Percentiles rank a stretch among this genome's conserved stretches.
Evolutionary conservation across 2,113 vertebrate genomes (phyloP).

Genomic region (Aptenodytes forsteri): DNA sequence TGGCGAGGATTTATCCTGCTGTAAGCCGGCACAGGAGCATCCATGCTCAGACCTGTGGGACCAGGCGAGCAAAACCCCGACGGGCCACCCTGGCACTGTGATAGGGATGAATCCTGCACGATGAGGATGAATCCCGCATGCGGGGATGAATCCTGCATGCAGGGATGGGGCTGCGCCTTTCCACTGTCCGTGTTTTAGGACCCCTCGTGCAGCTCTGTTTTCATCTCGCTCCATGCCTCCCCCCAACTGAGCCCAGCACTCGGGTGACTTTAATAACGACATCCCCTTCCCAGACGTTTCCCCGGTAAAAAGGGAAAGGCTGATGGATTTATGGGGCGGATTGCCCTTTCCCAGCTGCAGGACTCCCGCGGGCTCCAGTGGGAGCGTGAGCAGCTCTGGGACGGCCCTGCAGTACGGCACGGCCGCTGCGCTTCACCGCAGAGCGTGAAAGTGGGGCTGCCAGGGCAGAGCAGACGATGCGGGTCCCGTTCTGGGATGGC

Average conservation of each 20-base stretch:
- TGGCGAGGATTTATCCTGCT: background rate
- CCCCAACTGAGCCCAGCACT: background rate
- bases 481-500: background rate
- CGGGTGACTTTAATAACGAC: background rate
- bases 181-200: fast-evolving
- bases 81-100: background rate
- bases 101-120: background rate
- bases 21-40: background rate
- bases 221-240: background rate
- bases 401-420: fast-evolving
- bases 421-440: fast-evolving
- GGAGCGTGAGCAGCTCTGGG: fast-evolving
- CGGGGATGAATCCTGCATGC: fast-evolving
- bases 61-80: fast-evolving
- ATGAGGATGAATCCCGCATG: background rate
- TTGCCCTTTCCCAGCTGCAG: background rate
- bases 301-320: fast-evolving
- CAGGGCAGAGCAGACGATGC: background rate
- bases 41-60: background rate
- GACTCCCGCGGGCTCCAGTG: fast-evolving
- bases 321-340: background rate
- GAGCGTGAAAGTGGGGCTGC: background rate
- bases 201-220: fast-evolving
- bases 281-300: background rate
- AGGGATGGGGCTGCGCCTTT: background rate